Evolutionary conservation across 2,888 invertebrate genomes (phyloP), one percentile per base, ranked within the genome.

Genomic region (Epistrophe grossulariae): DNA sequence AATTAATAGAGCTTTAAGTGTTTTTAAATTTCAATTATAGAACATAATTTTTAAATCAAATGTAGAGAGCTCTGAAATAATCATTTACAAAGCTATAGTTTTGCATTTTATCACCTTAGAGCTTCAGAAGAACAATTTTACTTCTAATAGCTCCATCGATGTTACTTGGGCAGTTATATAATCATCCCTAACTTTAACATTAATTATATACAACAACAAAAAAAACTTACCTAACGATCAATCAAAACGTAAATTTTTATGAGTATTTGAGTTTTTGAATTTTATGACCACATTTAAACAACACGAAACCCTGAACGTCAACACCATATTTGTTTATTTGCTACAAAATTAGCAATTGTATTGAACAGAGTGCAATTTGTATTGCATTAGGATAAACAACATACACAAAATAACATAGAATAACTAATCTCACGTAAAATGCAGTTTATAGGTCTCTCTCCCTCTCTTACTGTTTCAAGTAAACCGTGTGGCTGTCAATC

Each of bases 251-350:
- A 60, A 76, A 83, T 79, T 76, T 83, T 72, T 68, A 83, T 79
- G 55, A 52, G 57, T 35, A 40, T 40, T 55, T 50, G 19, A 17
- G 66, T 72, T 55, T 66, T 66, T 11, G 38, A 31, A 68, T 17
- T 50, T 35, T 57, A 52, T 81, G 55, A 17, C 17, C 73, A 17
- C 50, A 52, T 70, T 17, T 74, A 45, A 13, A 57, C 38, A 8
- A 17, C n/a, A 52, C 40, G 66, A 70, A 68, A 35, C 87, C 87
- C 79, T 87, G 87, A 79, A 28, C 71, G 35, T 28, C 48, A 24
- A 28, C 74, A 78, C 87, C 87, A 87, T 87, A 83, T 87, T 87
- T 76, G 76, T 66, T 79, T 83, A 52, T 55, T 74, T 59, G 19
- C 38, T 57, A 62, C 60, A 57, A 76, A 71, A 59, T 73, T 70